These are phyloP conservation scores for Petrocephalus microphthalmus DNA, from an alignment of 2,113 vertebrate genomes.

Conservation along the genomic window DNA sequence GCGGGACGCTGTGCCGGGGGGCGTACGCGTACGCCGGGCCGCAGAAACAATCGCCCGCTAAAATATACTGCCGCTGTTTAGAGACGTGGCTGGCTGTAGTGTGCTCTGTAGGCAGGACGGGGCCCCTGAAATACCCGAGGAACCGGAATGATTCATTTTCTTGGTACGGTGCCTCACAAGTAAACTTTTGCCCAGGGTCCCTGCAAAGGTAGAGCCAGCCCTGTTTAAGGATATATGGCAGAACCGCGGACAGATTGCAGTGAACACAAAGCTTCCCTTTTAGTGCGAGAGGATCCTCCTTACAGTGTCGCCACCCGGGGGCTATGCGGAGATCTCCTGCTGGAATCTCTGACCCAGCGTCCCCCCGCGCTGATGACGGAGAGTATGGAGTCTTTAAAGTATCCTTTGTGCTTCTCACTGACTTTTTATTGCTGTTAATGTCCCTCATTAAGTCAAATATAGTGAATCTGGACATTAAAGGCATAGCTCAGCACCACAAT, in stretches of 20 bases:
- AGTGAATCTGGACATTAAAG: conserved; percentile 65
- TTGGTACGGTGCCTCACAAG: neutral
- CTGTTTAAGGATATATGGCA: neutral
- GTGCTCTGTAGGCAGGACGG: neutral
- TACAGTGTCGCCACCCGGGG: neutral
- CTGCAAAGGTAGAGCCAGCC: neutral
- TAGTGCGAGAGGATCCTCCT: neutral
- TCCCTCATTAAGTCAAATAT: conserved; percentile 69
- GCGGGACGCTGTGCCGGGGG: neutral
- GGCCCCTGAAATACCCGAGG: neutral
- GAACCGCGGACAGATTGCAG: neutral
- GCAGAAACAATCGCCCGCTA: neutral
- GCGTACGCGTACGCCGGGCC: neutral
- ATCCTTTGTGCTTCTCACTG: conserved; percentile 66
- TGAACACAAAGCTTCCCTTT: neutral
- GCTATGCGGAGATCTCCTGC: too few relatives aligned
- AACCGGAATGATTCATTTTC: neutral
- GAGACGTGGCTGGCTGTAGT: neutral
- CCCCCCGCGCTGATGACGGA: conserved; percentile 53
- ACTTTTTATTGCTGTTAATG: conserved; percentile 69
- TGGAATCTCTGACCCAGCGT: conserved; percentile 35
- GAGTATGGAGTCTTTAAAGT: conserved; percentile 57
- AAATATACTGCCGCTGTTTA: neutral
- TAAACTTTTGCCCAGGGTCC: neutral
- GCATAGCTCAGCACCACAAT: conserved; percentile 56